Evolutionary conservation across 2,888 invertebrate species (phyloP), one percentile per base, ranked within the genome.

Genomic region (Pharmacophagus antenor): DNA sequence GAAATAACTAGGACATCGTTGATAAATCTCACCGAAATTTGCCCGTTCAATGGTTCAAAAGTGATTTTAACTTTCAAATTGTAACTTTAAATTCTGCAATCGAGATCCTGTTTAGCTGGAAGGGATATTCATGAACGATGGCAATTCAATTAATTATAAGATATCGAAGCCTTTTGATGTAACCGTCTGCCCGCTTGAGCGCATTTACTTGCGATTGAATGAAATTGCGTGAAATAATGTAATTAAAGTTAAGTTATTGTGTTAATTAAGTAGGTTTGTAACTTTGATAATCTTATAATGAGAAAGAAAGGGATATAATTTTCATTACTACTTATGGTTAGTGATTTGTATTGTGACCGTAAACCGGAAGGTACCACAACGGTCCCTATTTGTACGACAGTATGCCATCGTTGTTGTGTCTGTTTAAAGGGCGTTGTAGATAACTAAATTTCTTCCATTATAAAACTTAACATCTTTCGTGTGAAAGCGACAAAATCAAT

Each of bases 111-210:
- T 17, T 42, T 15, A 42, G n/a, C 20, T 18, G 42, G 18, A 53
- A 44, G 23, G 42, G 44, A 53, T 53, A 44, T 44, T 53, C 53
- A 42, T 17, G 42, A 42, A 27, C 21, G 15, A 46, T 25, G 54
- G 54, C 46, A 27, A 46, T 54, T 46, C 54, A 46, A 46, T 54
- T 54, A 46, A 54, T 54, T 46, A 54, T n/a, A 46, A 46, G 21
- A 44, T 31, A 31, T 46, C 21, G 46, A 54, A 54, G 27, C 27
- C 54, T 21, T 54, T 54, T 54, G 54, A 46, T 46, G 54, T 47
- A 46, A 21, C 42, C 42, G 17, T 46, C n/a, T 21, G 31, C 12
- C 20, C 27, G 23, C 17, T 20, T 25, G 2, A 42, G 17, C 52
- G 18, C 44, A 31, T 27, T 50, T 50, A 54, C 44, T 54, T 27